phyloP scores from a whole-genome alignment of 2,113 vertebrate genomes.

The Marmota flaviventris region DNA sequence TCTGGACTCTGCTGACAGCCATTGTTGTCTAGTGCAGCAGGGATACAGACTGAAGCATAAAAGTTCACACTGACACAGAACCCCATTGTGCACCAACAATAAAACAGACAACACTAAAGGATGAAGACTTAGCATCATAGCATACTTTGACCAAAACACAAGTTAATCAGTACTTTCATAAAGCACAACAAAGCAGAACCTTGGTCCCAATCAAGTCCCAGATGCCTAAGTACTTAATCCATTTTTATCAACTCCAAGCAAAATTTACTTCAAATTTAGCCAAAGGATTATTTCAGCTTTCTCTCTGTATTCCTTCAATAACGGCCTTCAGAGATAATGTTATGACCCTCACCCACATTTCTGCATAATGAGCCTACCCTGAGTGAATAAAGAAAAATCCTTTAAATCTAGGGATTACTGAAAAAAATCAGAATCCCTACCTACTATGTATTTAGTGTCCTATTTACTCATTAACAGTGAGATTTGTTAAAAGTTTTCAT shows the following conservation, averaged over 20 bases:
- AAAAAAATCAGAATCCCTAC: conserved; percentile 35
- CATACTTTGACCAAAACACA: not conserved
- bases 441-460: not conserved
- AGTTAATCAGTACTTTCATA: not conserved
- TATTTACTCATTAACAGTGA: conserved; percentile 56
- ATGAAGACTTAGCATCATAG: not conserved
- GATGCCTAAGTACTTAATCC: not conserved
- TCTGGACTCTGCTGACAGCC: not conserved
- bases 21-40: not conserved
- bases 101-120: not conserved
- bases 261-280: conserved; percentile 51
- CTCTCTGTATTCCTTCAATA: not conserved
- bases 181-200: conserved; percentile 36
- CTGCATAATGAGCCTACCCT: not conserved
- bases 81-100: not conserved
- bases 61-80: not conserved
- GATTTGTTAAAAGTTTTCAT: conserved; percentile 33
- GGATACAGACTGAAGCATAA: not conserved
- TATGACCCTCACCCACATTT: conserved; percentile 44
- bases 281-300: conserved; percentile 58
- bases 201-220: not conserved
- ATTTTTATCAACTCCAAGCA: conserved; percentile 51
- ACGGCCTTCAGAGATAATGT: not conserved
- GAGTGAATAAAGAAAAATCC: conserved; percentile 46
- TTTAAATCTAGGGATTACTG: conserved; percentile 57